These are phyloP conservation scores for Anseranas semipalmata DNA, from an alignment of 2,113 vertebrate species.

Conservation along the genomic window DNA sequence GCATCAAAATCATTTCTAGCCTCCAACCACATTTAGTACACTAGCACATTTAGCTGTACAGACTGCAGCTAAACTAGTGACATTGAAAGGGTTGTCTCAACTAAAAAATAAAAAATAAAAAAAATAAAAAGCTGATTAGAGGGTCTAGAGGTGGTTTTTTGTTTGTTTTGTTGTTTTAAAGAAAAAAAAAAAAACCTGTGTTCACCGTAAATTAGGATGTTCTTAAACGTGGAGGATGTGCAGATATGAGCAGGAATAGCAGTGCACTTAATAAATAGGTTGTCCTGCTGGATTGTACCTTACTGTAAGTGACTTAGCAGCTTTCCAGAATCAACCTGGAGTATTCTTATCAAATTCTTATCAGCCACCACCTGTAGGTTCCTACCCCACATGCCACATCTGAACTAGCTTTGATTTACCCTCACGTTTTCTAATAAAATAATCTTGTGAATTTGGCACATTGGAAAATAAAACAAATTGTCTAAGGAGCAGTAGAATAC, in stretches of 20 bases:
- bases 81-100: background rate
- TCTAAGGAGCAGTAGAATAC: background rate
- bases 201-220: background rate
- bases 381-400: rapidly evolving
- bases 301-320: background rate
- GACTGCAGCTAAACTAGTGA: background rate
- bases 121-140: background rate
- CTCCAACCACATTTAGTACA: background rate
- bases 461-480: background rate
- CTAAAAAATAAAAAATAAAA: no score
- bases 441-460: background rate
- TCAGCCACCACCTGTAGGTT: background rate
- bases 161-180: background rate
- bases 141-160: background rate
- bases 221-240: background rate
- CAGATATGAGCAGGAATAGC: background rate
- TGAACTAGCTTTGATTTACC: background rate
- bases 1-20: background rate
- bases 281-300: background rate
- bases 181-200: background rate
- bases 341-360: background rate
- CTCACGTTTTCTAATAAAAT: background rate
- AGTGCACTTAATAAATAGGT: background rate
- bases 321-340: background rate
- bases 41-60: no score